Conservation (phyloP, 2,113 vertebrate species). For the Eulemur macaco region DNA sequence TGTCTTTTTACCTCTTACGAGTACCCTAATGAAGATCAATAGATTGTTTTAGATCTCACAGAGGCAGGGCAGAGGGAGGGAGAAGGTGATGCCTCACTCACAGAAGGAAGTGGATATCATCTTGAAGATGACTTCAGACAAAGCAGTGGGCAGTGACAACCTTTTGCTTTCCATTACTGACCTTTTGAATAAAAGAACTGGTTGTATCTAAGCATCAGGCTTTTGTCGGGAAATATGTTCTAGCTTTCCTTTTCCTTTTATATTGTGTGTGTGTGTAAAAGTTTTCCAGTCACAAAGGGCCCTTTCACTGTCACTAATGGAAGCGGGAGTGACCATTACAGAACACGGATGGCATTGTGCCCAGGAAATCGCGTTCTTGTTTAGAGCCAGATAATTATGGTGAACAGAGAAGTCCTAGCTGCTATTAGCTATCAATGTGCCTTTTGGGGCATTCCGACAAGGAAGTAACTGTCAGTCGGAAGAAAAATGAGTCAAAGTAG, state of each 20-base stretch:
- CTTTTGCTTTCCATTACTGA: background rate
- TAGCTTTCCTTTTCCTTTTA: background rate
- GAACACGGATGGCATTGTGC: background rate
- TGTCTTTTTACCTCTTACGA: background rate
- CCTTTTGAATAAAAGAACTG: background rate
- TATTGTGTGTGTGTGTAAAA: background rate
- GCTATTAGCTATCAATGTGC: background rate
- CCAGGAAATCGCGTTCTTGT: background rate
- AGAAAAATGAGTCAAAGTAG: background rate
- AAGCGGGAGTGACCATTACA: background rate
- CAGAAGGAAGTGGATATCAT: background rate
- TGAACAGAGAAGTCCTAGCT: background rate
- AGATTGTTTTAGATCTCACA: background rate
- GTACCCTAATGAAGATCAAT: background rate
- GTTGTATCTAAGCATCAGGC: background rate
- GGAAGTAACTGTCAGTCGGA: background rate
- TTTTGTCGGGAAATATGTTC: background rate
- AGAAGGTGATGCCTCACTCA: background rate
- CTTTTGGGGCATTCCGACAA: background rate
- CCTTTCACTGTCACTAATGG: background rate
- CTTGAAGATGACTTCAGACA: background rate
- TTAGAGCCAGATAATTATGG: background rate
- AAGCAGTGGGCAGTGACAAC: background rate
- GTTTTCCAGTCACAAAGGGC: background rate
- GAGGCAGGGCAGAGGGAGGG: background rate